phyloP scores from a whole-genome alignment of 2,113 vertebrate species.

The Dromaius novaehollandiae region DNA sequence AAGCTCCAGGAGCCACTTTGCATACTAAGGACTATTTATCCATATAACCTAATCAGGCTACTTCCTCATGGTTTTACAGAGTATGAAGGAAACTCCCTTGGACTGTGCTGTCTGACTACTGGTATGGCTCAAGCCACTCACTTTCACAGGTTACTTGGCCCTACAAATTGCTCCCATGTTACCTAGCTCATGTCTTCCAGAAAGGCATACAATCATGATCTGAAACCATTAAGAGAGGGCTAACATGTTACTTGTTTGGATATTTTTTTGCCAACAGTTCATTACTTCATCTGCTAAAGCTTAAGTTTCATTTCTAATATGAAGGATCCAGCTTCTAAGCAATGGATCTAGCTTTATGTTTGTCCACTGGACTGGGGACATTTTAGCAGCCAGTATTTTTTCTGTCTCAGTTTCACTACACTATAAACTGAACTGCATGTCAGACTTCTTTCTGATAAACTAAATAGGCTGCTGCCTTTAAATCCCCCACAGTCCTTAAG shows the following conservation, averaged over 20 bases:
- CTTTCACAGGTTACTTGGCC: background rate
- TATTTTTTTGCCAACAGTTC: background rate
- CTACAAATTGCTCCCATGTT: background rate
- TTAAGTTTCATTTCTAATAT: background rate
- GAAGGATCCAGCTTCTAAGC: background rate
- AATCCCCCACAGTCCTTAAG: background rate
- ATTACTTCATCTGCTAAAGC: background rate
- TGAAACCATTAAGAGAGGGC: background rate
- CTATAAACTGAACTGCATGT: background rate
- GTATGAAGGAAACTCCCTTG: background rate
- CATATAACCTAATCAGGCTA: background rate
- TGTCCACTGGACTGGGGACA: background rate
- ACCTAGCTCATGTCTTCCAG: background rate
- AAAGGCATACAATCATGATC: background rate
- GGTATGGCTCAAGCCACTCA: background rate
- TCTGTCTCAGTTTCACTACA: background rate
- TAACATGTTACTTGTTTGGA: background rate
- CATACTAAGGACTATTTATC: background rate
- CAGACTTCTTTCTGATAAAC: background rate
- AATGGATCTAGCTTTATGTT: background rate
- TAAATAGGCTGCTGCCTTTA: background rate
- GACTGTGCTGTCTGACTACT: background rate
- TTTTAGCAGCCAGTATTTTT: background rate
- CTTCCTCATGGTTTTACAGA: background rate
- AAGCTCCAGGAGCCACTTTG: background rate